Conservation (phyloP, 1,140 invertebrate species). For the Heterodera carotae region DNA sequence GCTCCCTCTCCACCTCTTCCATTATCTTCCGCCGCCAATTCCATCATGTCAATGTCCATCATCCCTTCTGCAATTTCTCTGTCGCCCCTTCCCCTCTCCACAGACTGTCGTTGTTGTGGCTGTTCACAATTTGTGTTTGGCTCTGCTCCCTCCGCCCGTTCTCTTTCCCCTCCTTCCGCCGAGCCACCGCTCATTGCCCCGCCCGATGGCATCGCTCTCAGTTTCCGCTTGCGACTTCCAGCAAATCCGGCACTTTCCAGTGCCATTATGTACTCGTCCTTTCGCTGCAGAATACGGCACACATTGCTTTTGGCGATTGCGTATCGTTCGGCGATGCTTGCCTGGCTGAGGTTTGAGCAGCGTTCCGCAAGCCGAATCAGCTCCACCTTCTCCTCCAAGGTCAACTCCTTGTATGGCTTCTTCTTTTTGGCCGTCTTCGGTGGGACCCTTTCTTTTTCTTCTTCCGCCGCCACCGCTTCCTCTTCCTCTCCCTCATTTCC, state of each 20-base stretch:
- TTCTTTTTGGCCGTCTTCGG: constrained; percentile 45
- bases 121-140: constrained; percentile 14
- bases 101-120: background rate
- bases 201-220: constrained; percentile 31
- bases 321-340: constrained; percentile 59
- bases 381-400: constrained; percentile 60
- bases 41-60: no score
- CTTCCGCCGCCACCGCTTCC: background rate
- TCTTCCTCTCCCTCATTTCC: background rate
- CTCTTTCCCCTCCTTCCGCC: constrained; percentile 12
- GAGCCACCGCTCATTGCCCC: constrained; percentile 10
- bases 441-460: background rate
- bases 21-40: background rate
- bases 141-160: background rate
- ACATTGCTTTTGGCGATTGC: constrained; percentile 61
- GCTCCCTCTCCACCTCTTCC: background rate
- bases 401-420: constrained; percentile 63
- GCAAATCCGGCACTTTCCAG: constrained; percentile 57
- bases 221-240: constrained; percentile 54
- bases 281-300: constrained; percentile 60
- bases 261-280: constrained; percentile 55
- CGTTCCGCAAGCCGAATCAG: constrained; percentile 58
- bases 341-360: constrained; percentile 58
- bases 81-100: background rate
- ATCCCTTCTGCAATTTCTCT: background rate